These are phyloP conservation scores for Protaetia brevitarsis DNA, from an alignment of 1,140 invertebrate species.

Conservation along the genomic window DNA sequence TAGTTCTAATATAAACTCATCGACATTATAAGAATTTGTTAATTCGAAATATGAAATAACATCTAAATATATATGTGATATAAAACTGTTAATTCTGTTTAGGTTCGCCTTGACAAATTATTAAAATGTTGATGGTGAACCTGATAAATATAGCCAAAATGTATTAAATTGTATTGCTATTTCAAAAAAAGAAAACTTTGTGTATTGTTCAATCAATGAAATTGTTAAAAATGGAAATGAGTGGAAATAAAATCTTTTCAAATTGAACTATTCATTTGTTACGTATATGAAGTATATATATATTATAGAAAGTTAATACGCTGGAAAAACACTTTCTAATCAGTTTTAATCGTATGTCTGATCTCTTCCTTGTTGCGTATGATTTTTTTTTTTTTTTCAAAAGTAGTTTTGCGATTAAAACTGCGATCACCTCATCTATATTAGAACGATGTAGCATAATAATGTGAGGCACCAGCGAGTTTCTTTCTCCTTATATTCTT, in stretches of 20 bases:
- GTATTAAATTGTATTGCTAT: too few relatives aligned
- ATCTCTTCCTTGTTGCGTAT: slow-evolving; percentile 9
- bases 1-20: neutral
- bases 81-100: neutral
- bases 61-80: neutral
- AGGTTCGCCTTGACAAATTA: neutral
- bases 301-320: slow-evolving; percentile 3
- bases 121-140: too few relatives aligned
- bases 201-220: neutral
- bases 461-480: neutral
- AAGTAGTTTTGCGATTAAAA: slow-evolving; percentile 14
- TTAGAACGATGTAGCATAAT: neutral
- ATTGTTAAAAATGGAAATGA: neutral
- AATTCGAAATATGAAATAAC: neutral
- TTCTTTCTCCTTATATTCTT: slow-evolving; percentile 1
- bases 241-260: slow-evolving; percentile 1
- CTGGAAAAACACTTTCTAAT: neutral
- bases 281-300: neutral
- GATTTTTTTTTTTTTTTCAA: too few relatives aligned
- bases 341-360: slow-evolving; percentile 7
- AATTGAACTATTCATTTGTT: slow-evolving; percentile 17
- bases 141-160: too few relatives aligned
- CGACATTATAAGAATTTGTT: neutral
- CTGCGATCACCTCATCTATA: neutral
- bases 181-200: neutral